Percentiles rank a stretch among this genome's conserved stretches.
Conservation (phyloP, 2,888 invertebrate genomes). For the Cheilosia soror region DNA sequence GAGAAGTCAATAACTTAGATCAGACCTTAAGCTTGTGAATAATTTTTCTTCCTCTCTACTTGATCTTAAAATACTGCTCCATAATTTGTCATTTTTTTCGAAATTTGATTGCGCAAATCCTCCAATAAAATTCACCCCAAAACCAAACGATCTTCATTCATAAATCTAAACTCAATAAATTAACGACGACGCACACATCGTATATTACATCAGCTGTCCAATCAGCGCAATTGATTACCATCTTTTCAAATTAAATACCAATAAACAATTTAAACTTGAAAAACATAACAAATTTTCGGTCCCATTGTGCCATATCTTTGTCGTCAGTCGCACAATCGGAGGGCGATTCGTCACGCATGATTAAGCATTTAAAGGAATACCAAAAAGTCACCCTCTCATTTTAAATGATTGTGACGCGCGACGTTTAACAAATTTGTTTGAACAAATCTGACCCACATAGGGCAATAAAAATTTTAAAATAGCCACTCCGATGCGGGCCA, state of each 20-base stretch:
- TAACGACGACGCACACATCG: constrained; percentile 15
- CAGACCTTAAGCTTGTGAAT: too few species aligned
- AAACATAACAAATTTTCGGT: constrained; percentile 43
- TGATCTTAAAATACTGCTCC: not conserved
- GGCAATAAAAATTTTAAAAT: constrained; percentile 69
- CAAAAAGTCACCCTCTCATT: constrained; percentile 31
- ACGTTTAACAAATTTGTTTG: constrained; percentile 65
- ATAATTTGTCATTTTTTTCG: not conserved
- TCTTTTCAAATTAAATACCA: constrained; percentile 71
- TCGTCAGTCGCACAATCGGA: constrained; percentile 9
- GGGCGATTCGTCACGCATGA: constrained; percentile 70
- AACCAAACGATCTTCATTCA: not conserved
- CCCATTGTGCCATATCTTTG: not conserved
- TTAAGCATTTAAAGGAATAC: constrained; percentile 39
- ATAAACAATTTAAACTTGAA: constrained; percentile 69
- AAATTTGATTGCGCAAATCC: not conserved
- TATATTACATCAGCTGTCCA: constrained; percentile 14
- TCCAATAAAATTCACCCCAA: not conserved
- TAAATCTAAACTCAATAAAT: constrained; percentile 31
- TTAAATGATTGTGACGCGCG: not conserved
- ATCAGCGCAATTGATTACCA: constrained; percentile 67
- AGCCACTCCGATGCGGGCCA: constrained; percentile 50
- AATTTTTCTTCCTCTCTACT: too few species aligned
- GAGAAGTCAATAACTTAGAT: too few species aligned
- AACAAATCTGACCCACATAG: constrained; percentile 72